Evolutionary conservation across 1,140 invertebrate species (phyloP).

Genomic region (Drosophila auraria): DNA sequence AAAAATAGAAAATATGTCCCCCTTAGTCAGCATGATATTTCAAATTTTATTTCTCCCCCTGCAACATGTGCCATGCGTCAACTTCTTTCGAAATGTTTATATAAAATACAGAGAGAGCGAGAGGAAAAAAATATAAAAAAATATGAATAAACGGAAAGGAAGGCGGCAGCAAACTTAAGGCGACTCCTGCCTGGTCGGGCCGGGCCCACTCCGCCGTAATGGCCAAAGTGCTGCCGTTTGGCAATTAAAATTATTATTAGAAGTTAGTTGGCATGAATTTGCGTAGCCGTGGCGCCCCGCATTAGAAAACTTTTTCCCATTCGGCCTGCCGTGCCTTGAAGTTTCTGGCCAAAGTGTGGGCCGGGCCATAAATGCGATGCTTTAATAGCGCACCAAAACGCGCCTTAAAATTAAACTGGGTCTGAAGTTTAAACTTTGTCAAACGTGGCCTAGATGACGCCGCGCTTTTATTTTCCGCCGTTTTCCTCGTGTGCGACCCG

Average conservation of each 20-base stretch:
- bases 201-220: constrained; percentile 15
- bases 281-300: constrained; percentile 56
- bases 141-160: constrained; percentile 12
- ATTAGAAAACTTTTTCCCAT: constrained; percentile 69
- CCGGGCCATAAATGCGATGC: constrained; percentile 27
- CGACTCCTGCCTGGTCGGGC: not conserved
- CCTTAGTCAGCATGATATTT: constrained; percentile 78
- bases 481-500: constrained; percentile 22
- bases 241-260: constrained; percentile 83
- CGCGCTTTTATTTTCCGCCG: constrained; percentile 9
- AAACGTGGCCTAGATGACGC: constrained; percentile 41
- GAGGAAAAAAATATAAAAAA: constrained; percentile 36
- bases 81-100: constrained; percentile 58
- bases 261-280: constrained; percentile 81
- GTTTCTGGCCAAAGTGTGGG: constrained; percentile 34
- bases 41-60: constrained; percentile 43
- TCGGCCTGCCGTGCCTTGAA: constrained; percentile 44
- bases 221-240: constrained; percentile 70
- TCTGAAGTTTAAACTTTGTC: constrained; percentile 34
- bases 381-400: constrained; percentile 22
- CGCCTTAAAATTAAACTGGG: constrained; percentile 42
- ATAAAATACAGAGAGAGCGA: constrained; percentile 28
- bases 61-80: constrained; percentile 53
- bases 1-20: constrained; percentile 27
- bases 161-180: constrained; percentile 11